Base-by-base conservation (phyloP, 2,888 invertebrate genomes). In the Eucera pruinosa region DNA sequence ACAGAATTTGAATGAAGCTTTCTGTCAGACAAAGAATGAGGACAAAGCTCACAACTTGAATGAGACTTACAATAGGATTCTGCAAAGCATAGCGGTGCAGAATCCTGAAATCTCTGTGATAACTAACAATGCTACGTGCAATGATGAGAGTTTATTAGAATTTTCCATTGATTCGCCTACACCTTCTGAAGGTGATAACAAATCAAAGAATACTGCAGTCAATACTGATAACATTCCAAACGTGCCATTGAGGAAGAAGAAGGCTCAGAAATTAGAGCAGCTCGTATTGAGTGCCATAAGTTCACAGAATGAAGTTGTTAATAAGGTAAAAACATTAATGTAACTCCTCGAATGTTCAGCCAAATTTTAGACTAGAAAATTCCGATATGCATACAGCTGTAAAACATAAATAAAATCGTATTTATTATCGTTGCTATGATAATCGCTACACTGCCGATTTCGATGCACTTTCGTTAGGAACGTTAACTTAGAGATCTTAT, bases 111-210 rank as follows among this genome's bases (percentile, higher is more conserved):
- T 86, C 20, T 90, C 91, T 15, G 83, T 89, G 2, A 64, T 91
- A 48, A 92, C 92, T 13, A 92, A 90, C 60, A 92, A 92, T 41
- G 92, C 92, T 13, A 92, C 92, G 0, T 92, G 88, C 68, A 92
- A 92, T 55, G 92, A 92, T 36, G 92, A 92, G 33, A 90, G 89
- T 23, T 86, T 92, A 0, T 87, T 92, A 66, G 92, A 92, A 58
- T 90, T 90, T 58, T 67, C 91, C 27, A 86, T 90, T 50, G 89
- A 91, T 15, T 90, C 91, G 0, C 89, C 87, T 2, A 87, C 88
- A 41, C 89, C 89, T 2, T 89, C 90, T 0, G 91, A 91, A 54
- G 88, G 79, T 13, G 86, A 84, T 11, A 82, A 81, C 13, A 91
- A 91, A 72, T 86, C 80, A 11, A 87, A 88, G 67, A 89, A 89